Evolutionary conservation across 2,797 vertebrate species (phyloP).

Genomic region (Champsocephalus gunnari): DNA sequence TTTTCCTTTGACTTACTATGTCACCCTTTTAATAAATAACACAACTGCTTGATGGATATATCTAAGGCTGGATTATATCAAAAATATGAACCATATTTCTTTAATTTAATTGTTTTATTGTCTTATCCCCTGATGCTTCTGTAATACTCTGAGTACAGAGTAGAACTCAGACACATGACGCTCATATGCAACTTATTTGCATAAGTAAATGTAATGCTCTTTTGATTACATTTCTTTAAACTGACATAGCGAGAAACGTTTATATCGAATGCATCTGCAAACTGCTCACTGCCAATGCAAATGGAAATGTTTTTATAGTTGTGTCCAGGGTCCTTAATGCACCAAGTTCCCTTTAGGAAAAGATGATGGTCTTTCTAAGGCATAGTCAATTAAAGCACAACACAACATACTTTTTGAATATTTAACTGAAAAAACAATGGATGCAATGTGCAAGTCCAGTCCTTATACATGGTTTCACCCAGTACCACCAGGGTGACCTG

Average conservation of each 20-base stretch:
- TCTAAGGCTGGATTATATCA: neutral
- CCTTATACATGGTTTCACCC: neutral
- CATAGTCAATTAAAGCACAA: neutral
- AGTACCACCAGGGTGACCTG: conserved; percentile 29
- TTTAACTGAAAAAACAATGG: neutral
- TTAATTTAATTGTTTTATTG: neutral
- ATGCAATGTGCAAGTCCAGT: neutral
- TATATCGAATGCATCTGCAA: conserved; percentile 8
- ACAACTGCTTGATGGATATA: neutral
- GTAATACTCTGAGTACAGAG: neutral
- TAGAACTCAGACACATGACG: neutral
- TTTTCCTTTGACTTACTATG: neutral
- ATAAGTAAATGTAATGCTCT: neutral
- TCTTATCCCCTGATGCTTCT: neutral
- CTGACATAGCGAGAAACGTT: neutral
- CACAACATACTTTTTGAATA: neutral
- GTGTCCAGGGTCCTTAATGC: neutral
- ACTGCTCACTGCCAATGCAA: neutral
- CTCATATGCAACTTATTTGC: neutral
- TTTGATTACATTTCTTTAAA: neutral
- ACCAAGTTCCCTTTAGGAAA: conserved; percentile 12
- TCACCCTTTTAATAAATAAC: neutral
- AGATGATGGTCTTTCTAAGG: neutral
- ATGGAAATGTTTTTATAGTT: conserved; percentile 6
- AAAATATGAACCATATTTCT: neutral